Evolutionary conservation across 2,888 invertebrate species (phyloP).

Genomic region (Ptilodon capucinus): DNA sequence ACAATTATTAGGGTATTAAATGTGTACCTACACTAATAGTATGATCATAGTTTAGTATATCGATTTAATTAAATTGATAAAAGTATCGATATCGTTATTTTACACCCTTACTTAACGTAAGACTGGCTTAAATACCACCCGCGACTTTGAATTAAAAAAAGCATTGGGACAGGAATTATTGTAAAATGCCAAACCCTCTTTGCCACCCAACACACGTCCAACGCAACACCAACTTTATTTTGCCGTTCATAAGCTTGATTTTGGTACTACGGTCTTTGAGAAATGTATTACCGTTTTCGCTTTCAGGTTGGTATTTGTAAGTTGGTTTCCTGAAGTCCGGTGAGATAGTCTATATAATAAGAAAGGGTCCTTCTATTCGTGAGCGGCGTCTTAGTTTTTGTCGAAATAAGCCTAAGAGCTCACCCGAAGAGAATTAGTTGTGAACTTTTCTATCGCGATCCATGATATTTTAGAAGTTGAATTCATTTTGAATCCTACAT

Average conservation of each 20-base stretch:
- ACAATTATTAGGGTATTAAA: too few species aligned
- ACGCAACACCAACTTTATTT: slow-evolving; percentile 9
- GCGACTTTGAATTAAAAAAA: neutral
- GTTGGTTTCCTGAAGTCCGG: neutral
- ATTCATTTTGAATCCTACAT: too few species aligned
- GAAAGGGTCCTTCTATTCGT: neutral
- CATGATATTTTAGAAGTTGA: too few species aligned
- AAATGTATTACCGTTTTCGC: neutral
- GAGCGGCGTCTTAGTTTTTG: neutral
- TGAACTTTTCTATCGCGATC: too few species aligned
- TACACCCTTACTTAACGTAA: too few species aligned
- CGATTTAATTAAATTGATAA: too few species aligned
- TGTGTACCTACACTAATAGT: too few species aligned
- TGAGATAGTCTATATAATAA: neutral
- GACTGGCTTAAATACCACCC: too few species aligned
- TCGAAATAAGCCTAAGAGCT: neutral
- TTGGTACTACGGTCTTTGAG: neutral
- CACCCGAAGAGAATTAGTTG: too few species aligned
- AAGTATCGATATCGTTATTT: too few species aligned
- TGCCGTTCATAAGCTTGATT: neutral
- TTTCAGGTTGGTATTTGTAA: neutral
- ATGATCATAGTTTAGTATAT: too few species aligned
- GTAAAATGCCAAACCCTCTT: slow-evolving; percentile 8
- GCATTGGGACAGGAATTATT: slow-evolving; percentile 20
- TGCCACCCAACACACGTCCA: slow-evolving; percentile 15